Evolutionary conservation across 1,140 invertebrate species (phyloP).

Genomic region (Halesus radiatus): DNA sequence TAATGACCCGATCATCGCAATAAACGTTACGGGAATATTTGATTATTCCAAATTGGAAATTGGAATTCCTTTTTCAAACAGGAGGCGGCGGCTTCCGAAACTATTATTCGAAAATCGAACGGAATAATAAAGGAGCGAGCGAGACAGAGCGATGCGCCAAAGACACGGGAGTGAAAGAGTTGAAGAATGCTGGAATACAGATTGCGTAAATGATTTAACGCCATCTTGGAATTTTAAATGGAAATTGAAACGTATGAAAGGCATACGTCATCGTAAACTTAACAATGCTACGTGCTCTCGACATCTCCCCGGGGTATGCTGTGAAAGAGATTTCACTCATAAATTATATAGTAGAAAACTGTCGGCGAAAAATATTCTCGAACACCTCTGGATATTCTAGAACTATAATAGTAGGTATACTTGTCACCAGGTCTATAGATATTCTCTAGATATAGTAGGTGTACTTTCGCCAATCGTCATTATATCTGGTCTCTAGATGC

Average conservation of each 20-base stretch:
- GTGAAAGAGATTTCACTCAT: too few species aligned
- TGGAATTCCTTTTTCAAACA: constrained; percentile 54
- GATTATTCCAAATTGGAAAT: constrained; percentile 56
- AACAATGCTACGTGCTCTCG: neutral
- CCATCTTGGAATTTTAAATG: constrained; percentile 32
- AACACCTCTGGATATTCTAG: too few species aligned
- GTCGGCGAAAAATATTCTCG: too few species aligned
- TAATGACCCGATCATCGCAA: constrained; percentile 54
- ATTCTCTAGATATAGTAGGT: too few species aligned
- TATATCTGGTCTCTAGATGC: too few species aligned
- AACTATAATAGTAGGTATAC: too few species aligned
- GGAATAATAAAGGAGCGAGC: constrained; percentile 11
- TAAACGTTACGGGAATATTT: constrained; percentile 55
- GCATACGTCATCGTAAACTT: neutral
- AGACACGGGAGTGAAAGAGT: neutral
- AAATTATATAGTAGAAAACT: too few species aligned
- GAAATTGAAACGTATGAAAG: constrained; percentile 11
- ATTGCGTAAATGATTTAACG: constrained; percentile 19
- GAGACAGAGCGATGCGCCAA: neutral
- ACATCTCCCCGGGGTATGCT: too few species aligned
- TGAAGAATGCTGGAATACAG: neutral
- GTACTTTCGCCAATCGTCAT: too few species aligned
- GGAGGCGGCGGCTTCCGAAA: constrained; percentile 36
- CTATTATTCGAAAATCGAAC: constrained; percentile 22
- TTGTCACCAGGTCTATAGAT: too few species aligned